Conservation (phyloP, 35 echinoderm and acorn worm species). For the Eucidaris tribuloides region DNA sequence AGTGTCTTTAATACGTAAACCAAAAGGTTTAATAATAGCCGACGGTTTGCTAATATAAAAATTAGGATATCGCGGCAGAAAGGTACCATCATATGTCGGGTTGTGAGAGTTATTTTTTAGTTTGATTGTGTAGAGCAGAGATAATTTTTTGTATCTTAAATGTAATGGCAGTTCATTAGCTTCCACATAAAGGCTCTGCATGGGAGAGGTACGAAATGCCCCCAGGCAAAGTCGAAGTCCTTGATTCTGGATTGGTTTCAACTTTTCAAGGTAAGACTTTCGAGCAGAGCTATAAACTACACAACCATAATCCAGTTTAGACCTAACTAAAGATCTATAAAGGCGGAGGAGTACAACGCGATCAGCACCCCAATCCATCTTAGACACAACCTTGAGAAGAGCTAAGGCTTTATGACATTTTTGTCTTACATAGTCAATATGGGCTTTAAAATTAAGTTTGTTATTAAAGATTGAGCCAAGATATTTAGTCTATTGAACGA, state of each 20-base stretch:
- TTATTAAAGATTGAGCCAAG: neutral
- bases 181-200: constrained; percentile 3
- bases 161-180: neutral
- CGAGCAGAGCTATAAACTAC: constrained; percentile 1
- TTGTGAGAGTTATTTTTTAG: neutral
- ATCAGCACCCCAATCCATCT: neutral
- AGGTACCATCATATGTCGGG: neutral
- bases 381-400: constrained; percentile 11
- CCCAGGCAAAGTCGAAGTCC: constrained; percentile 2
- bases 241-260: constrained; percentile 8
- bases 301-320: constrained; percentile 32
- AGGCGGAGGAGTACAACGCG: neutral
- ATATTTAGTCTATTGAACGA: constrained; percentile 16
- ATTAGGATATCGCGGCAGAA: neutral
- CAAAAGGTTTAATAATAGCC: neutral
- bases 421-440: neutral
- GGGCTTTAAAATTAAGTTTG: constrained; percentile 34
- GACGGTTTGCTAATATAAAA: constrained; percentile 3
- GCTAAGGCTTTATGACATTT: constrained; percentile 3
- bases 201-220: neutral
- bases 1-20: neutral
- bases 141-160: neutral
- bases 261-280: constrained; percentile 4
- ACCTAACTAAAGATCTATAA: neutral
- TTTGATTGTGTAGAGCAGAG: neutral